phyloP scores from a whole-genome alignment of 2,797 vertebrate species.

The Platalea minor region DNA sequence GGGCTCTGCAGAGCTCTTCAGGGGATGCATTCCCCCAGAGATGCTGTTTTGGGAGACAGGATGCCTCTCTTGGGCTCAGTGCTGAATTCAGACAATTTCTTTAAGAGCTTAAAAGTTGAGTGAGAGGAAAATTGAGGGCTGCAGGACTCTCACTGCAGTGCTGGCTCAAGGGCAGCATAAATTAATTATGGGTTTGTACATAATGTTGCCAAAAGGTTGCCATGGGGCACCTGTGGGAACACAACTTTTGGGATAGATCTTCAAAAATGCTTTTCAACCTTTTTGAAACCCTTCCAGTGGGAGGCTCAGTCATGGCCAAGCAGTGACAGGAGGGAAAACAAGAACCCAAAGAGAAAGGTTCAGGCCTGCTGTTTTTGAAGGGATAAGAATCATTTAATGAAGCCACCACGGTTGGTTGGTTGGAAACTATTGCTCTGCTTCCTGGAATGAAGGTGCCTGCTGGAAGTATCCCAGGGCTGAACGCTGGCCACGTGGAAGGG shows the following conservation, averaged over 20 bases:
- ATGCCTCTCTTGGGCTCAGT: not conserved
- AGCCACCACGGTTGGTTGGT: accelerated
- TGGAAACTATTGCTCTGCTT: not conserved
- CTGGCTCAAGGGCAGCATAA: not conserved
- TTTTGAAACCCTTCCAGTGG: not conserved
- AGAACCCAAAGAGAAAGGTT: not conserved
- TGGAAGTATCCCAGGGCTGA: not conserved
- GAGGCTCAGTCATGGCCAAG: not conserved
- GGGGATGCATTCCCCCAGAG: not conserved
- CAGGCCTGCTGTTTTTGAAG: not conserved
- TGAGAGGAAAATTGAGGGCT: not conserved
- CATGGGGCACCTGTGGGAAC: not conserved
- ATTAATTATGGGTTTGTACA: not conserved
- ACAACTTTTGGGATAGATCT: not conserved
- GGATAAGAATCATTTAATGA: not conserved
- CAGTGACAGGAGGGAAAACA: not conserved
- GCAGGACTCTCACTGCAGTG: not conserved
- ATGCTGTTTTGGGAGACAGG: not conserved
- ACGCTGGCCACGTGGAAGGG: not conserved
- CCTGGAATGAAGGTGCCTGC: not conserved
- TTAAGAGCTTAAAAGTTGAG: not conserved
- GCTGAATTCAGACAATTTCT: not conserved
- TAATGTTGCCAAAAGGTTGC: not conserved
- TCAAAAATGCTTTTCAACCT: not conserved
- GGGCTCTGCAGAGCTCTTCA: not conserved